phyloP scores from a whole-genome alignment of 2,888 invertebrate genomes.

The Oxytorus armatus region DNA sequence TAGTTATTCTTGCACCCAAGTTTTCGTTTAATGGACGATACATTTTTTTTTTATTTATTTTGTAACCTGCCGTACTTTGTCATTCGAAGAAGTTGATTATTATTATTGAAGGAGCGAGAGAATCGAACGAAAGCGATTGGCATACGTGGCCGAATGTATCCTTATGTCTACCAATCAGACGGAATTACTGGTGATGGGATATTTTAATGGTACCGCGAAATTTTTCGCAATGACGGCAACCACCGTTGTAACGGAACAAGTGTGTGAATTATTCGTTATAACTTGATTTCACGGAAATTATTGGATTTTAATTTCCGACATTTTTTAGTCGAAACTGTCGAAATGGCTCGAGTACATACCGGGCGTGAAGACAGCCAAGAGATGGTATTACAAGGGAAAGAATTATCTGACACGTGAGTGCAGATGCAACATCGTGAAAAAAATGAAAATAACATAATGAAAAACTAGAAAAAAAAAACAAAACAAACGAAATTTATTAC shows the following conservation, averaged over 20 bases:
- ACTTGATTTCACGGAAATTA: neutral
- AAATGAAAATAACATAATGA: slow-evolving; percentile 24
- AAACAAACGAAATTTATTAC: neutral
- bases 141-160: slow-evolving; percentile 74
- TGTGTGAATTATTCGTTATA: slow-evolving; percentile 13
- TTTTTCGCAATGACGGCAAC: slow-evolving; percentile 75
- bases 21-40: neutral
- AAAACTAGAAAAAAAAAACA: slow-evolving; percentile 5
- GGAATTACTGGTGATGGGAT: slow-evolving; percentile 78
- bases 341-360: slow-evolving; percentile 69
- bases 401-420: slow-evolving; percentile 74
- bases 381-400: slow-evolving; percentile 73
- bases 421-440: neutral
- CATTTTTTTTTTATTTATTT: neutral
- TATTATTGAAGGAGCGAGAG: slow-evolving; percentile 72
- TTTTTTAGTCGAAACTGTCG: slow-evolving; percentile 71
- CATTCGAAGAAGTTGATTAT: slow-evolving; percentile 12
- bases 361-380: slow-evolving; percentile 74
- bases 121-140: slow-evolving; percentile 73
- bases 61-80: slow-evolving; percentile 14
- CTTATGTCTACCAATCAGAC: slow-evolving; percentile 73
- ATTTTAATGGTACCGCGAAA: slow-evolving; percentile 75
- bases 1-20: neutral
- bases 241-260: slow-evolving; percentile 60
- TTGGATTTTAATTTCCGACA: neutral